phyloP scores from a whole-genome alignment of 2,113 vertebrate genomes.

The Limnothrissa miodon region DNA sequence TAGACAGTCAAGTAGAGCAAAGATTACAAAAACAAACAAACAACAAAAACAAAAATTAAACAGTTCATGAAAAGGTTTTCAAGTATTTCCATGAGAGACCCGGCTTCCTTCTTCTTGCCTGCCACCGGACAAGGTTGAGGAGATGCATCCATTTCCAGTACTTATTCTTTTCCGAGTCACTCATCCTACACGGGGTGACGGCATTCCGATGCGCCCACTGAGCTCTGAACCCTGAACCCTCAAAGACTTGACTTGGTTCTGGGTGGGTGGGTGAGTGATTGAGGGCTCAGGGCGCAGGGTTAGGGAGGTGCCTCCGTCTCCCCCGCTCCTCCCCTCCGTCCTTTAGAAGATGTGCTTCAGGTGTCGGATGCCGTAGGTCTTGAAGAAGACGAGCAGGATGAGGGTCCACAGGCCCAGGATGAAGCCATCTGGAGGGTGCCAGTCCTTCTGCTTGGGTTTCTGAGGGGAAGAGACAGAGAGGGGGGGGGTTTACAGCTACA shows the following conservation, averaged over 20 bases:
- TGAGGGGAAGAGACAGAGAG: constrained; percentile 53
- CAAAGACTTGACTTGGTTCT: too few species aligned
- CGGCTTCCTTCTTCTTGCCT: background rate
- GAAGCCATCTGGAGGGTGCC: constrained; percentile 97
- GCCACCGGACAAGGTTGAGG: background rate
- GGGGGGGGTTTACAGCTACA: background rate
- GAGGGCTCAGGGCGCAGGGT: too few species aligned
- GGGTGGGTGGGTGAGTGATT: too few species aligned
- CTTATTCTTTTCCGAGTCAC: background rate
- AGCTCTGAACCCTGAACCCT: too few species aligned
- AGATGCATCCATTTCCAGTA: background rate
- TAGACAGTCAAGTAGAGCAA: background rate
- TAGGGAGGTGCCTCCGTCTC: background rate
- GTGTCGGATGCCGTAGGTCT: constrained; percentile 94
- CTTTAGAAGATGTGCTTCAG: constrained; percentile 94
- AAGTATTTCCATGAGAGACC: background rate
- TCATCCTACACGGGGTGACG: background rate
- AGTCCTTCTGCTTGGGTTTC: constrained; percentile 97
- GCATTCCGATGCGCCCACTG: too few species aligned
- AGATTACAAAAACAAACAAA: background rate
- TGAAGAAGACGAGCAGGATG: constrained; percentile 96
- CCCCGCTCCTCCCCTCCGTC: background rate
- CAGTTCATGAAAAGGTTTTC: background rate
- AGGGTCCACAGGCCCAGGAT: constrained; percentile 96
- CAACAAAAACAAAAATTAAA: background rate